Evolutionary conservation across 1,140 invertebrate genomes (phyloP).

Genomic region (Megalonaias nervosa): DNA sequence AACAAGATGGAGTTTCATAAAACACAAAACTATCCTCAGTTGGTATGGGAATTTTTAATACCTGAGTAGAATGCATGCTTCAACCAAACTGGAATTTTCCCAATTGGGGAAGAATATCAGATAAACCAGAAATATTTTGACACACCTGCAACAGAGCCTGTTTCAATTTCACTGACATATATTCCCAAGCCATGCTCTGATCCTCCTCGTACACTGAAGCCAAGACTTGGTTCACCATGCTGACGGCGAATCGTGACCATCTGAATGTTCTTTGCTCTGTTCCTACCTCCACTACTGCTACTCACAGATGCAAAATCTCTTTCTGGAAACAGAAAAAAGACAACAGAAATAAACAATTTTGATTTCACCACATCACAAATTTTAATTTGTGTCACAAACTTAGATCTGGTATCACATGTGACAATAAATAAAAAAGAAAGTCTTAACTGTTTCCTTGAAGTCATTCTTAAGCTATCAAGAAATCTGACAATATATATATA

Average conservation of each 20-base stretch:
- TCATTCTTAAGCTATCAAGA: too few relatives aligned
- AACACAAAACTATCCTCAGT: too few relatives aligned
- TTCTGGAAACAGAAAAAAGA: too few relatives aligned
- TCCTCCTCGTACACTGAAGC: conserved; percentile 59
- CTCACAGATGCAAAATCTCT: conserved; percentile 8
- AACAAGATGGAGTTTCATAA: too few relatives aligned
- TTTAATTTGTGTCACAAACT: too few relatives aligned
- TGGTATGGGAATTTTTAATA: background rate
- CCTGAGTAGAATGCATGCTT: background rate
- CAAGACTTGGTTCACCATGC: conserved; percentile 26
- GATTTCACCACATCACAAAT: too few relatives aligned
- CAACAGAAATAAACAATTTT: too few relatives aligned
- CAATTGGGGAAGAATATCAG: background rate
- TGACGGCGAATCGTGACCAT: conserved; percentile 29
- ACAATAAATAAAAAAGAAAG: too few relatives aligned
- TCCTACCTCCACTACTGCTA: conserved; percentile 6
- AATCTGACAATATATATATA: too few relatives aligned
- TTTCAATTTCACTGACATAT: conserved; percentile 54
- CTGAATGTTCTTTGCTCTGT: conserved; percentile 16
- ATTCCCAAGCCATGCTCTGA: conserved; percentile 58
- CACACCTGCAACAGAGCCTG: conserved; percentile 46
- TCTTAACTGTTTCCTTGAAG: too few relatives aligned
- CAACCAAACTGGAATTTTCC: too few relatives aligned
- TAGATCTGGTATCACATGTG: too few relatives aligned
- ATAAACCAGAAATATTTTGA: background rate